phyloP scores from a whole-genome alignment of 1,140 invertebrate species.

The Stegodyphus dumicola region DNA sequence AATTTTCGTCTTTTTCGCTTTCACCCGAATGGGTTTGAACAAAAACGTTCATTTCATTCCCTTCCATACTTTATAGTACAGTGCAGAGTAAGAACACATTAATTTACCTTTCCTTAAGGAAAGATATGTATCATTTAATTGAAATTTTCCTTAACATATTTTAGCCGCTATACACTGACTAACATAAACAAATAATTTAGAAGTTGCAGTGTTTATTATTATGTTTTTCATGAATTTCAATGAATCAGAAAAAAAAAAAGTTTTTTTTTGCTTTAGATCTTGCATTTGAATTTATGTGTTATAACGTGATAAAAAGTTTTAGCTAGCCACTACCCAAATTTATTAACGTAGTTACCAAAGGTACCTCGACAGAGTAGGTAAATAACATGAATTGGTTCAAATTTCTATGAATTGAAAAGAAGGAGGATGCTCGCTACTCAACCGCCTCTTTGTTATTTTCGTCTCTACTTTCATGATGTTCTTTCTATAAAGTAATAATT shows the following conservation, averaged over 20 bases:
- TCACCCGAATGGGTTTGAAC: slow-evolving; percentile 19
- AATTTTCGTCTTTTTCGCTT: slow-evolving; percentile 34
- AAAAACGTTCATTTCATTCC: slow-evolving; percentile 57
- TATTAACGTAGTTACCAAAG: too few relatives aligned
- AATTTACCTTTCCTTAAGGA: neutral
- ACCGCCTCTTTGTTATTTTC: neutral
- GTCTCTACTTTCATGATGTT: neutral
- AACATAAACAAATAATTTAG: slow-evolving; percentile 14
- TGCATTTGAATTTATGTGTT: too few relatives aligned
- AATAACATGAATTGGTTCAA: too few relatives aligned
- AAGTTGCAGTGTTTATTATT: neutral
- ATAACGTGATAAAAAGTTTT: too few relatives aligned
- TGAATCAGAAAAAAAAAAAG: too few relatives aligned
- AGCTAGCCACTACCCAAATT: too few relatives aligned
- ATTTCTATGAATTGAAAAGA: too few relatives aligned
- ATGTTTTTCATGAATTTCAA: too few relatives aligned
- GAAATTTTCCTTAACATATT: neutral
- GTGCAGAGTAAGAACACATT: neutral
- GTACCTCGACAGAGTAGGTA: too few relatives aligned
- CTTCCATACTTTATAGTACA: slow-evolving; percentile 16
- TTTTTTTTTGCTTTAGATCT: too few relatives aligned
- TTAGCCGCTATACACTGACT: neutral
- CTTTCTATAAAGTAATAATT: neutral
- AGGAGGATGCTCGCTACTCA: neutral
- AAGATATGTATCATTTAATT: neutral